A percentile compares a stretch with the other conserved stretches of the same genome.
These are phyloP conservation scores for Campylorhamphus procurvoides DNA, from an alignment of 2,113 vertebrate species.

Conservation along the genomic window DNA sequence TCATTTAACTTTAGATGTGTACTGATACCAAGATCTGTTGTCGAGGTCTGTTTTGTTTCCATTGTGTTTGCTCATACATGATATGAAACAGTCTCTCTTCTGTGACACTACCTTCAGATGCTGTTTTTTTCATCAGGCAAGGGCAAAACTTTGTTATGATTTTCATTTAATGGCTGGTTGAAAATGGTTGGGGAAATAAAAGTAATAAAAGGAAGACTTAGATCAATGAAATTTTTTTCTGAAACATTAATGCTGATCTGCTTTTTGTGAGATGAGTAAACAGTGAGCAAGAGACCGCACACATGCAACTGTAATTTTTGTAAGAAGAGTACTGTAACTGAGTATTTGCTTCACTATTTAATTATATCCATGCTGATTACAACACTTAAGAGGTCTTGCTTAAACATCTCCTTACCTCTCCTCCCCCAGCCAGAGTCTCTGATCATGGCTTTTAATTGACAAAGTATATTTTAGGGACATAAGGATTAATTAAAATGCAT, in stretches of 20 bases:
- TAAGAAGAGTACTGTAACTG: background rate
- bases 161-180: background rate
- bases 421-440: background rate
- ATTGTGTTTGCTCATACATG: background rate
- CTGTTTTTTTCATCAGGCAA: background rate
- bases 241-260: background rate
- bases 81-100: background rate
- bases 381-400: background rate
- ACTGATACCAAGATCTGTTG: background rate
- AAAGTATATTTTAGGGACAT: background rate
- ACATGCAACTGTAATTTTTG: background rate
- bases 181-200: background rate
- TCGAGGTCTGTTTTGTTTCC: background rate
- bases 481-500: conserved; percentile 22
- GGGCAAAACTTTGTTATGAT: background rate
- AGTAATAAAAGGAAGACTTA: background rate
- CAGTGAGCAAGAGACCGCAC: background rate
- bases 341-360: background rate
- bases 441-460: background rate
- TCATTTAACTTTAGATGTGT: rapidly evolving
- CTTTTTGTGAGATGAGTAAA: background rate
- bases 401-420: background rate
- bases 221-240: background rate
- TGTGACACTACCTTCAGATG: background rate
- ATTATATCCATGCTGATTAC: background rate